Base-by-base conservation (phyloP, 1,140 invertebrate species). In the Copidosoma floridanum region DNA sequence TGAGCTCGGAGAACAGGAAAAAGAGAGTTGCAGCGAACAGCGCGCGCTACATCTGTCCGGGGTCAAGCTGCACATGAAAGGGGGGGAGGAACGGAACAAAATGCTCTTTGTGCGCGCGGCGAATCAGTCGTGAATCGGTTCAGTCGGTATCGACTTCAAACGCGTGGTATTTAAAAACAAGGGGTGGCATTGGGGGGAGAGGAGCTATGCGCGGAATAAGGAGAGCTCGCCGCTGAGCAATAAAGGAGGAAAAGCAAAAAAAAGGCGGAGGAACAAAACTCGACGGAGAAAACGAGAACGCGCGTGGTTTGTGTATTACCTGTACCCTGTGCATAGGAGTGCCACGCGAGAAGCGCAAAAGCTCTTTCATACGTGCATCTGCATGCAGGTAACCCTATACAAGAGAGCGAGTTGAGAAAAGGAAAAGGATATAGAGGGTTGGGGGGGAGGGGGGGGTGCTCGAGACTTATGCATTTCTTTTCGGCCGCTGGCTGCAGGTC, bases 401-500 rank as follows among this genome's bases (percentile, higher is more conserved):
- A 32, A 44, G 63, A 65, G 63, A 51, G 38, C 29, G n/a, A 50
- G 40, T 20, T 61, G 67, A 71, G 62, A n/a, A n/a, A n/a, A n/a
- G n/a, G n/a, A n/a, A n/a, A n/a, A n/a, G n/a, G n/a, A n/a, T n/a
- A n/a, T n/a, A n/a, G n/a, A n/a, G n/a, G n/a, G n/a, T n/a, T n/a
- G n/a, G n/a, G n/a, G n/a, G n/a, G n/a, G n/a, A n/a, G n/a, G n/a
- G n/a, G n/a, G n/a, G n/a, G n/a, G n/a, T n/a, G n/a, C n/a, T n/a
- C n/a, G n/a, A n/a, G n/a, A n/a, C 72, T 74, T 74, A 73, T 73
- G 72, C 70, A 66, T 75, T 74, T 75, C 73, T 75, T 76, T n/a
- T 75, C 70, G 69, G 57, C 69, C 66, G 71, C 46, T n/a, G 58
- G 65, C 66, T 70, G 47, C 27, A 61, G 65, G 74, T 75, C 74